Evolutionary conservation across 2,797 vertebrate genomes (phyloP), one percentile per base, ranked within the genome.

Genomic region (Xerus rutilus): DNA sequence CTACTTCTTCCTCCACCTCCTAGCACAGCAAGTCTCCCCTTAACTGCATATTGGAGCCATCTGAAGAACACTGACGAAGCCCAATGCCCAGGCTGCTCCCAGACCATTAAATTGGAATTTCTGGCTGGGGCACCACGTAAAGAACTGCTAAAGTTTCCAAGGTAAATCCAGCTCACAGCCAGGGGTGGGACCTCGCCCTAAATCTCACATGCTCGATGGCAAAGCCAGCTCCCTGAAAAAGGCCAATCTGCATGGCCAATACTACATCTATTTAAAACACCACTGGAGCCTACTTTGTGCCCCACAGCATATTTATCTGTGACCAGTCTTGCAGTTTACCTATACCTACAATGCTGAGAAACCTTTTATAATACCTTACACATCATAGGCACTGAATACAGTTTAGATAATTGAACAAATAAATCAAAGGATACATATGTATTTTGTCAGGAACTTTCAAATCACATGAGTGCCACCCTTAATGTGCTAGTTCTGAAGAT

Each of bases 21-120:
- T 45, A 5, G 12, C 0, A 0, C 47, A 8, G 1, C 2, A 20
- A 30, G 35, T 17, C 35, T 43, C 4, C 2, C 43, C 6, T 0
- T 2, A 11, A 39, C 45, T 23, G 32, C 76, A 3, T 6, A 8
- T 0, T 1, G 30, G n/a, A 64, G 23, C 28, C 73, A 10, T 39
- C 15, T 12, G 21, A 62, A 69, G 45, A 43, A 10, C 62, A 25
- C 3, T 13, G 45, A 18, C 39, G 23, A 72, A n/a, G 30, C 70
- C 62, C 54, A 30, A 0, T 45, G 35, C 14, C 64, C n/a, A 67
- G 39, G n/a, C 59, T 30, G 30, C 32, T 35, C 13, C 73, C 4
- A 11, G 39, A n/a, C 45, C 43, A 8, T 2, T 10, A 21, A 52
- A 6, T 20, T n/a, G 0, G 21, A 18, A 25, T 20, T n/a, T 67